These are phyloP conservation scores for Gryllus longicercus DNA, from an alignment of 2,888 invertebrate species.

Conservation along the genomic window DNA sequence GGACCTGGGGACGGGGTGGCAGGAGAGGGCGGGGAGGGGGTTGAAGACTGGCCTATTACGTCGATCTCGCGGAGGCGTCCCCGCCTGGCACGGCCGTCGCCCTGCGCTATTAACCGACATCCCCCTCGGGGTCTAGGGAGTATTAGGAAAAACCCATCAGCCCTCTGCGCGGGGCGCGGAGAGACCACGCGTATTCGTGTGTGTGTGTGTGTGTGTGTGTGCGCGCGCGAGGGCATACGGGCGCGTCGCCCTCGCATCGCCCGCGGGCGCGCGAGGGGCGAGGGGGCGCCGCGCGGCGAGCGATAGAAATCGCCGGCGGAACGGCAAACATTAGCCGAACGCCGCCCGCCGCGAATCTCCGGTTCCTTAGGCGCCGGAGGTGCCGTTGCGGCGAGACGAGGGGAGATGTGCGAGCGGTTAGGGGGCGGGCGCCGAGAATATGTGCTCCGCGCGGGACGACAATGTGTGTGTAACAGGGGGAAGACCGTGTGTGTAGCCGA, in stretches of 20 bases:
- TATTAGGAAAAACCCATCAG: slow-evolving; percentile 10
- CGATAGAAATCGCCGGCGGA: background rate
- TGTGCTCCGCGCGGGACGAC: background rate
- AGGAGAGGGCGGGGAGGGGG: too few species aligned
- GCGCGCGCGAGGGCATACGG: too few species aligned
- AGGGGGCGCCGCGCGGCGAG: background rate
- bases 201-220: too few species aligned
- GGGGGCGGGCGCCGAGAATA: background rate
- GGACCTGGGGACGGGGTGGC: too few species aligned
- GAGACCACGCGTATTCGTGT: background rate
- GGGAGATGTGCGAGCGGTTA: background rate
- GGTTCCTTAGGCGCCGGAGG: background rate
- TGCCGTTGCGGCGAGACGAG: background rate
- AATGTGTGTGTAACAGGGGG: too few species aligned
- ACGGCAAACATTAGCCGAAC: slow-evolving; percentile 10
- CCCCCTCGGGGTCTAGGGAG: background rate
- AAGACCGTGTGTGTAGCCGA: too few species aligned
- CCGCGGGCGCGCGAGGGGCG: background rate
- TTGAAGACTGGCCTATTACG: background rate
- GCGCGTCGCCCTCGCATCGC: background rate
- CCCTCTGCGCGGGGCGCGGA: background rate
- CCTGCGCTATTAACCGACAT: slow-evolving; percentile 10
- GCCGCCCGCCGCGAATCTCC: background rate
- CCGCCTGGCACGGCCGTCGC: background rate
- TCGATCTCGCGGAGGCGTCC: background rate